Conservation (phyloP, 1,140 invertebrate genomes). For the Oedothorax gibbosus region DNA sequence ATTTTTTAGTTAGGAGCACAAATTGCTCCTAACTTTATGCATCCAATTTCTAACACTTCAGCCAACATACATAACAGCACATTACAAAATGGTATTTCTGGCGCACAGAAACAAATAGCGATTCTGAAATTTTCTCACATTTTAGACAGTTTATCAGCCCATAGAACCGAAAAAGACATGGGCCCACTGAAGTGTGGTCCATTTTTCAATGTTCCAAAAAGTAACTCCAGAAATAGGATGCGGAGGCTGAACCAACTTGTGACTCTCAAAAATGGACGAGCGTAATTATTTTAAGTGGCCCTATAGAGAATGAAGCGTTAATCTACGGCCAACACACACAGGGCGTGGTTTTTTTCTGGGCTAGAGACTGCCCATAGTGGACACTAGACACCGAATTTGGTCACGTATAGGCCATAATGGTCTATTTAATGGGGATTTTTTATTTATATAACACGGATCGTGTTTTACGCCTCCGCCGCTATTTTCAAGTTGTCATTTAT, state of each 20-base stretch:
- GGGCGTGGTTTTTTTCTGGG: conserved; percentile 27
- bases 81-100: no score
- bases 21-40: no score
- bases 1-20: no score
- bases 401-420: conserved; percentile 41
- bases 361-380: conserved; percentile 24
- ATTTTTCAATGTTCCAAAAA: background rate
- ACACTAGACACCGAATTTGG: conserved; percentile 26
- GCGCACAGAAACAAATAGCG: no score
- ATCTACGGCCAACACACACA: conserved; percentile 34
- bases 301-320: conserved; percentile 37
- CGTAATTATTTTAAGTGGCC: conserved; percentile 55
- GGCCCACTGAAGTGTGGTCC: no score
- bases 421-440: conserved; percentile 26
- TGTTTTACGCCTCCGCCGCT: background rate
- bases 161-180: no score
- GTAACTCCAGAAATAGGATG: background rate
- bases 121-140: no score
- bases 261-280: conserved; percentile 45
- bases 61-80: no score
- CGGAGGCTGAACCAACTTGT: conserved; percentile 1
- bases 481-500: background rate
- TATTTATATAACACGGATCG: conserved; percentile 31
- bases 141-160: no score
- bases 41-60: no score